Base-by-base conservation (phyloP, 2,888 invertebrate species). In the Mycogona germanica region DNA sequence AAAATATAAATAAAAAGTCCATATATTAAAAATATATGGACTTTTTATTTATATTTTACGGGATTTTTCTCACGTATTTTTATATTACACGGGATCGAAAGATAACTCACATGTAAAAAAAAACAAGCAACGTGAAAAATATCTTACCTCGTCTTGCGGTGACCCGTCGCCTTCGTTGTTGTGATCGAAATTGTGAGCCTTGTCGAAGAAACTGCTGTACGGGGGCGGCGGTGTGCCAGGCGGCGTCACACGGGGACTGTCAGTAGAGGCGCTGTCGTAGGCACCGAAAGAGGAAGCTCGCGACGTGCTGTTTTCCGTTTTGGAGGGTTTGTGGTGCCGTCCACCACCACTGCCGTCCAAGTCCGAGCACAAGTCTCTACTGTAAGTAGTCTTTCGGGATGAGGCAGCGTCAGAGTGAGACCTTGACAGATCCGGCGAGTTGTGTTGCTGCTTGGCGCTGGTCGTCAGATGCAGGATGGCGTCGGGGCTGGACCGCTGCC, bases 221-320 rank as follows among this genome's bases (percentile, higher is more conserved):
- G 88, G 87, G 21, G 88, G 87, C 19, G 88, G 88, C 40, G 88
- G 88, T n/a, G 88, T 87, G 51, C 87, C 87, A 2, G 87, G 84
- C 45, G 85, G 85, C 21, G 83, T 81, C 44, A 52, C 42, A 25
- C 57, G 40, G 6, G 57, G 57, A 50, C 57, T 57, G 19, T 52
- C 51, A n/a, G 53, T 57, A 14, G 46, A 51, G 26, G 54, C 25
- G 35, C 55, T 55, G 21, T 57, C 57, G 26, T 50, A 57, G 2
- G 55, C 48, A 19, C 57, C 57, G 37, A 57, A 57, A n/a, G 57
- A 57, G n/a, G 57, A 55, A n/a, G 55, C 53, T 35, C 52, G 29
- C 9, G 55, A 51, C 23, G 51, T 51, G 38, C 32, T 51, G 25
- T 37, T 47, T 38, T 56, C 46, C n/a, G 30, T 46, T 46, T 25